A percentile compares a stretch with the other conserved stretches of the same genome.
phyloP scores from a whole-genome alignment of 1,140 invertebrate species.

The Drosophila hydei region DNA sequence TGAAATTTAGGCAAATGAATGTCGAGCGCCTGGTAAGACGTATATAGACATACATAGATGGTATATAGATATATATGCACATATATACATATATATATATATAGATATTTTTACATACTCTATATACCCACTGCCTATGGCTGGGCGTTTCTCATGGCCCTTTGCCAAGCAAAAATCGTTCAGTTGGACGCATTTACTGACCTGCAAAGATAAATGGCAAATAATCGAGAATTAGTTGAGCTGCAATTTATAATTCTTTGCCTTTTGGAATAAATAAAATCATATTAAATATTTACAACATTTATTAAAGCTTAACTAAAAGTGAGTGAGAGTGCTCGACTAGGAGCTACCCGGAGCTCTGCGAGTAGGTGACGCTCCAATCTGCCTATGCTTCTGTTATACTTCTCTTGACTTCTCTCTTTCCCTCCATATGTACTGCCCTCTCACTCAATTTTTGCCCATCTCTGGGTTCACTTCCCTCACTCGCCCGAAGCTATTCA shows the following conservation, averaged over 20 bases:
- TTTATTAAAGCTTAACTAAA: too few relatives aligned
- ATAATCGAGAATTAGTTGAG: slow-evolving; percentile 38
- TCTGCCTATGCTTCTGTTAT: too few relatives aligned
- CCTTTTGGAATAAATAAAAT: background rate
- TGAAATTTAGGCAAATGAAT: slow-evolving; percentile 40
- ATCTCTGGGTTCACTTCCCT: background rate
- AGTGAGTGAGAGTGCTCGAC: too few relatives aligned
- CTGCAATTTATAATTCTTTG: slow-evolving; percentile 8
- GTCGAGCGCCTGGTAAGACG: background rate
- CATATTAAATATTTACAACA: too few relatives aligned
- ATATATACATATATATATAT: slow-evolving; percentile 18
- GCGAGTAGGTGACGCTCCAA: too few relatives aligned
- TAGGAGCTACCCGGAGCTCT: too few relatives aligned
- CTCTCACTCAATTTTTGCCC: background rate
- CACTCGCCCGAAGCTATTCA: background rate
- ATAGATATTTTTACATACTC: background rate
- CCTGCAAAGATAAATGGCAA: slow-evolving; percentile 54
- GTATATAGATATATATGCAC: background rate
- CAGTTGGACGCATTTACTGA: slow-evolving; percentile 37
- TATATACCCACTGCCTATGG: slow-evolving; percentile 7
- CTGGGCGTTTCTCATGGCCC: background rate
- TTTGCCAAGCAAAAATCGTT: background rate
- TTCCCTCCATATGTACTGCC: background rate
- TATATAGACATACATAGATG: too few relatives aligned
- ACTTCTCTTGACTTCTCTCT: too few relatives aligned